Conservation (phyloP, 2,797 vertebrate species). For the Anas bernieri region DNA sequence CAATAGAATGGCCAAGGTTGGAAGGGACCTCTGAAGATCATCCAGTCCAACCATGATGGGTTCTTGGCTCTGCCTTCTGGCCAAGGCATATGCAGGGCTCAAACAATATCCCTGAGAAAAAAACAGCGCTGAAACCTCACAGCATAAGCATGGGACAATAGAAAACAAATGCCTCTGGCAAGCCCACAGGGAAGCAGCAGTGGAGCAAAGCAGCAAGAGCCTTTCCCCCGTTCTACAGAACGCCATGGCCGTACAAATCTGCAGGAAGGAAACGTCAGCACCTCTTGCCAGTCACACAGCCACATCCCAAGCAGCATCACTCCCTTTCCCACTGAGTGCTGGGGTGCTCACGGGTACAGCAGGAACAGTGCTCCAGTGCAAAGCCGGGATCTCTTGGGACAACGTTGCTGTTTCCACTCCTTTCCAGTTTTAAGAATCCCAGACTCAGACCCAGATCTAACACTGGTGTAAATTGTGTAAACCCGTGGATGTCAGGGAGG, state of each 20-base stretch:
- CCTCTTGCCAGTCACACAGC: rapidly evolving
- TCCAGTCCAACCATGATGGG: too few relatives aligned
- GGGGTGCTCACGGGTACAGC: rapidly evolving
- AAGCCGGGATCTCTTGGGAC: neutral
- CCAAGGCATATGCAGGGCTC: neutral
- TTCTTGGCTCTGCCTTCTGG: neutral
- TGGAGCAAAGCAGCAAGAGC: neutral
- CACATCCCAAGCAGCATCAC: rapidly evolving
- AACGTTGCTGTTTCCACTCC: neutral
- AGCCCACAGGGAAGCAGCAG: neutral
- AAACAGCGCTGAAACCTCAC: neutral
- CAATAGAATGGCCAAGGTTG: too few relatives aligned
- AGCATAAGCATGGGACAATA: neutral
- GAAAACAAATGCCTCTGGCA: neutral
- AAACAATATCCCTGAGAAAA: neutral
- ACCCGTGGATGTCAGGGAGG: rapidly evolving
- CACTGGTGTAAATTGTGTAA: rapidly evolving
- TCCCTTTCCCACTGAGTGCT: neutral
- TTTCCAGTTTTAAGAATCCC: neutral
- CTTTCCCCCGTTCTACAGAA: rapidly evolving
- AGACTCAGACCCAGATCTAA: neutral
- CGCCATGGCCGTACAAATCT: rapidly evolving
- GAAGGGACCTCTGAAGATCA: too few relatives aligned
- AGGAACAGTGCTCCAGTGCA: rapidly evolving
- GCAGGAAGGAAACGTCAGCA: rapidly evolving